phyloP scores from a whole-genome alignment of 2,888 invertebrate species.

The Scrobipalpa costella region DNA sequence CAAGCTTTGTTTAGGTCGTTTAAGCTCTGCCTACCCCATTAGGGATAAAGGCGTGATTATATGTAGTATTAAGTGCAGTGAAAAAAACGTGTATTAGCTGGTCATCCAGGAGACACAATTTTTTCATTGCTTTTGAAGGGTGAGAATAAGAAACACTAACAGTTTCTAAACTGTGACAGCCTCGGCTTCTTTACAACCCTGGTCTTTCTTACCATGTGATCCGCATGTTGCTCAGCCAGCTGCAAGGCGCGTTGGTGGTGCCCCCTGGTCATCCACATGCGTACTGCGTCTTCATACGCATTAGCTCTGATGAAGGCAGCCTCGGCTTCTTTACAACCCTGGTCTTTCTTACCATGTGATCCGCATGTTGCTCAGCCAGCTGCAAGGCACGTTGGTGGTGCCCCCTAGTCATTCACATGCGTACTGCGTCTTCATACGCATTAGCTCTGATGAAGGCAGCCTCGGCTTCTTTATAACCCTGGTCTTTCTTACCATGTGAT shows the following conservation, averaged over 20 bases:
- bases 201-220: slow-evolving; percentile 81
- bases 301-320: slow-evolving; percentile 91
- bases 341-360: slow-evolving; percentile 66
- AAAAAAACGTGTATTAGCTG: no score
- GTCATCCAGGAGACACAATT: no score
- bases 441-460: slow-evolving; percentile 93
- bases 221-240: slow-evolving; percentile 92
- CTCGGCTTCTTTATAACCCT: slow-evolving; percentile 86
- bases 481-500: slow-evolving; percentile 81
- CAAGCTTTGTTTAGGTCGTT: no score
- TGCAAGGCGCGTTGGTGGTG: slow-evolving; percentile 94
- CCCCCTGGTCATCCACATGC: slow-evolving; percentile 90
- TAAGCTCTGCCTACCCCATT: no score
- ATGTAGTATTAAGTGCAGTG: no score
- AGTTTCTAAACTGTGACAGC: not conserved
- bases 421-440: slow-evolving; percentile 94
- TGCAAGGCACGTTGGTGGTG: slow-evolving; percentile 94
- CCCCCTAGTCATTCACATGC: slow-evolving; percentile 95
- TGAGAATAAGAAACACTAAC: no score
- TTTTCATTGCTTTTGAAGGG: no score
- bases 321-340: slow-evolving; percentile 86
- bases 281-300: slow-evolving; percentile 94
- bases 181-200: not conserved
- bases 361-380: slow-evolving; percentile 92
- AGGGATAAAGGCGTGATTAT: no score